A percentile compares a stretch with the other conserved stretches of the same genome.
phyloP scores from a whole-genome alignment of 2,113 vertebrate species.

The Electrona antarctica region DNA sequence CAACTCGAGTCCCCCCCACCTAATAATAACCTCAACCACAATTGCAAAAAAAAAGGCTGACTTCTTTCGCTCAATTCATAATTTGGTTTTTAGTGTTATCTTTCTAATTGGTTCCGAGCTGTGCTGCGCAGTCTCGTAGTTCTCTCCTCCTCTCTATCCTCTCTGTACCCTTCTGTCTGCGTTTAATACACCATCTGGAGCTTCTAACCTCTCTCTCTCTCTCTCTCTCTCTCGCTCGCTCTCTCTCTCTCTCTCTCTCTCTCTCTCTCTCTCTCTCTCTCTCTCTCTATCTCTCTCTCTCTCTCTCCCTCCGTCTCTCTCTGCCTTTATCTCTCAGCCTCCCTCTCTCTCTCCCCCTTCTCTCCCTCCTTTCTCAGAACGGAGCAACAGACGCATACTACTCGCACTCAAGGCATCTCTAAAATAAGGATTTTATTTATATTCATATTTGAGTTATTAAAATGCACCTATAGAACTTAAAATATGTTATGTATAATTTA shows the following conservation, averaged over 20 bases:
- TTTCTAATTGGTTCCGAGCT: constrained; percentile 67
- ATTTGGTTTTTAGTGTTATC: constrained; percentile 48
- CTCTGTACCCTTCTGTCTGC: constrained; percentile 82
- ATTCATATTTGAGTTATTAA: too few species aligned
- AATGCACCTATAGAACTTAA: too few species aligned
- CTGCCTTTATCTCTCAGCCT: too few species aligned
- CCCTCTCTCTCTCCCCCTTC: too few species aligned
- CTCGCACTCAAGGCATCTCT: too few species aligned
- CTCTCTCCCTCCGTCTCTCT: constrained; percentile 20
- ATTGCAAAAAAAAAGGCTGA: constrained; percentile 4
- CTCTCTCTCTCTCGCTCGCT: constrained; percentile 15
- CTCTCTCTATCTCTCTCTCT: not conserved
- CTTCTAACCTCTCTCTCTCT: constrained; percentile 41
- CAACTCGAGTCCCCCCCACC: constrained; percentile 35
- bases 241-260: constrained; percentile 28
- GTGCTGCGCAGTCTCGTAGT: constrained; percentile 65
- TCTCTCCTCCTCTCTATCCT: constrained; percentile 75
- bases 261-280: too few species aligned
- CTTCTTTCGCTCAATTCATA: constrained; percentile 32
- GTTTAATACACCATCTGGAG: constrained; percentile 86
- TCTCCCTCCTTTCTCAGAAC: too few species aligned
- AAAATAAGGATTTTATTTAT: not conserved
- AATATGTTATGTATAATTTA: too few species aligned
- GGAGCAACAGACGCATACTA: too few species aligned
- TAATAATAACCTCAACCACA: constrained; percentile 12